Percentiles rank a stretch among this genome's conserved stretches.
Conservation (phyloP, 2,888 invertebrate genomes). For the Apantesis nais region DNA sequence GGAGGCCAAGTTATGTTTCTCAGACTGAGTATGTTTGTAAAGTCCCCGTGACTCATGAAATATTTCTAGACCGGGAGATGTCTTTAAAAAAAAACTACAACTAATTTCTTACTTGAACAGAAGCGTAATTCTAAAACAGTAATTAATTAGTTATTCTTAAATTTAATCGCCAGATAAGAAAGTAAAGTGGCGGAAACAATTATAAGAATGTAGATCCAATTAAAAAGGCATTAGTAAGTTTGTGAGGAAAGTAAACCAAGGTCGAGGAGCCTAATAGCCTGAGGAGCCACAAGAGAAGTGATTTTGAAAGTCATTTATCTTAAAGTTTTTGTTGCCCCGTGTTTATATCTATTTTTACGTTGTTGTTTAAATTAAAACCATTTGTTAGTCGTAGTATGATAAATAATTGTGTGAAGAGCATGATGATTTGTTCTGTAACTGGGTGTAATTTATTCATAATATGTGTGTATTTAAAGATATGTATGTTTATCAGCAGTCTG, state of each 20-base stretch:
- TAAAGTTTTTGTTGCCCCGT: not conserved
- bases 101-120: not conserved
- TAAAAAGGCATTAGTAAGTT: conserved; percentile 37
- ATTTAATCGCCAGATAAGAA: not conserved
- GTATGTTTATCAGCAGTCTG: too few relatives aligned
- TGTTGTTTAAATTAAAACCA: not conserved
- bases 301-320: conserved; percentile 7
- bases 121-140: conserved; percentile 1
- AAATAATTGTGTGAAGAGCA: too few relatives aligned
- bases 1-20: too few relatives aligned
- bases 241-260: conserved; percentile 15
- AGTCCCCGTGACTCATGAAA: too few relatives aligned
- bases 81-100: not conserved
- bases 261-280: conserved; percentile 4
- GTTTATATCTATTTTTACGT: not conserved
- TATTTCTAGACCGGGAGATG: too few relatives aligned
- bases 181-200: conserved; percentile 26
- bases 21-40: too few relatives aligned
- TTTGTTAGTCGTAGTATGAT: too few relatives aligned
- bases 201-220: conserved; percentile 32
- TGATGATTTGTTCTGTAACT: too few relatives aligned
- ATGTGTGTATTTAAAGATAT: too few relatives aligned
- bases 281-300: conserved; percentile 12
- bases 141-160: conserved; percentile 14
- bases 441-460: too few relatives aligned